Evolutionary conservation across 1,140 invertebrate species (phyloP).

Genomic region (Rhizoglyphus robini): DNA sequence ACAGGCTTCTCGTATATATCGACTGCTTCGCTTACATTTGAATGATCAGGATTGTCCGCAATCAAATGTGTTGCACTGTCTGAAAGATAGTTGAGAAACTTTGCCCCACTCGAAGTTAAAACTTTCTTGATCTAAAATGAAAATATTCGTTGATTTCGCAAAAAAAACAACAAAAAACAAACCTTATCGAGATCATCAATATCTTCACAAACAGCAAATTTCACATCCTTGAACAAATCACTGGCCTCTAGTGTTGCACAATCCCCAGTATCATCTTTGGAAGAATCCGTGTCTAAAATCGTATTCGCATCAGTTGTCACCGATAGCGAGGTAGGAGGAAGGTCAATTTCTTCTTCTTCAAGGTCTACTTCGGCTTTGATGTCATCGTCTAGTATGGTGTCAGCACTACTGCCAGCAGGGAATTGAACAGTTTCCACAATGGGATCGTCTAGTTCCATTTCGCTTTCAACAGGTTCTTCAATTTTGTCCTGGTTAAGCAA

Average conservation of each 20-base stretch:
- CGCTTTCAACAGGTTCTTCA: neutral
- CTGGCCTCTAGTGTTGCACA: constrained; percentile 2
- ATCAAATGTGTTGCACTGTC: constrained; percentile 79
- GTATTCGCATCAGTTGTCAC: neutral
- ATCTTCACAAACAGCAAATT: constrained; percentile 34
- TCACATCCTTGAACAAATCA: constrained; percentile 35
- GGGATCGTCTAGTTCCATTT: neutral
- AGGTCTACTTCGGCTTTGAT: neutral
- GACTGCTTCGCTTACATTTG: constrained; percentile 63
- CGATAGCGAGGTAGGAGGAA: neutral
- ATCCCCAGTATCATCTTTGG: neutral
- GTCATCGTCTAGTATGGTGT: neutral
- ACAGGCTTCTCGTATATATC: constrained; percentile 81
- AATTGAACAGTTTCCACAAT: neutral
- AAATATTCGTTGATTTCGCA: constrained; percentile 17
- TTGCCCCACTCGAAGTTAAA: constrained; percentile 64
- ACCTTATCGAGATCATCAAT: constrained; percentile 31
- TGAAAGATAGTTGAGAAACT: constrained; percentile 62
- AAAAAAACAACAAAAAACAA: constrained; percentile 14
- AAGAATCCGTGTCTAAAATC: neutral
- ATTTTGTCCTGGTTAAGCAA: too few species aligned
- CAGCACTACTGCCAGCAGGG: neutral
- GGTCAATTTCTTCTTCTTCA: neutral
- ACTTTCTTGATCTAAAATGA: constrained; percentile 51
- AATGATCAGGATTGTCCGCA: constrained; percentile 61